A percentile compares a stretch with the other conserved stretches of the same genome.
Conservation (phyloP, 1,140 invertebrate genomes). For the Papilio machaon region DNA sequence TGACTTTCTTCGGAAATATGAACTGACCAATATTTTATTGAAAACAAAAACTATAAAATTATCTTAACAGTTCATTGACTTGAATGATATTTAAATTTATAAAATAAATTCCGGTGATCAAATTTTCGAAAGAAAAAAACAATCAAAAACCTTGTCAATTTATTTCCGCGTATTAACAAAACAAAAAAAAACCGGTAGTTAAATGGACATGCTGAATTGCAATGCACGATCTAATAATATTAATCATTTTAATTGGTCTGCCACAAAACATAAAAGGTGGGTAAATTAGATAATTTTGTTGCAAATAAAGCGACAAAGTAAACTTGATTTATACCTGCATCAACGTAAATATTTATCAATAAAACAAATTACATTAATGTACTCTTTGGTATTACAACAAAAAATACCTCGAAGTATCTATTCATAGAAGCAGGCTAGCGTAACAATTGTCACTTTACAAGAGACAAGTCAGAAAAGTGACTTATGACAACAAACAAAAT, state of each 20-base stretch:
- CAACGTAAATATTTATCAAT: not conserved
- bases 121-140: conserved; percentile 6
- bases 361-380: not conserved
- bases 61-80: conserved; percentile 9
- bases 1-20: not conserved
- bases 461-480: not conserved
- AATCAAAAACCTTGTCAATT: conserved; percentile 17
- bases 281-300: not conserved
- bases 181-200: conserved; percentile 23
- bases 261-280: not conserved
- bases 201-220: not conserved
- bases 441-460: not conserved
- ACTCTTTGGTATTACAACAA: not conserved
- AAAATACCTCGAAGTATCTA: not conserved
- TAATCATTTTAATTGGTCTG: not conserved
- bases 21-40: not conserved
- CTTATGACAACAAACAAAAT: not conserved
- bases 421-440: not conserved
- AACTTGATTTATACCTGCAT: not conserved
- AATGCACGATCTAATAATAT: not conserved
- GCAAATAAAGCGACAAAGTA: not conserved
- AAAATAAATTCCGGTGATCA: conserved; percentile 4
- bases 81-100: not conserved
- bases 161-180: conserved; percentile 18
- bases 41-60: not conserved